Base-by-base conservation (phyloP, 2,113 vertebrate genomes). In the Upupa epops region DNA sequence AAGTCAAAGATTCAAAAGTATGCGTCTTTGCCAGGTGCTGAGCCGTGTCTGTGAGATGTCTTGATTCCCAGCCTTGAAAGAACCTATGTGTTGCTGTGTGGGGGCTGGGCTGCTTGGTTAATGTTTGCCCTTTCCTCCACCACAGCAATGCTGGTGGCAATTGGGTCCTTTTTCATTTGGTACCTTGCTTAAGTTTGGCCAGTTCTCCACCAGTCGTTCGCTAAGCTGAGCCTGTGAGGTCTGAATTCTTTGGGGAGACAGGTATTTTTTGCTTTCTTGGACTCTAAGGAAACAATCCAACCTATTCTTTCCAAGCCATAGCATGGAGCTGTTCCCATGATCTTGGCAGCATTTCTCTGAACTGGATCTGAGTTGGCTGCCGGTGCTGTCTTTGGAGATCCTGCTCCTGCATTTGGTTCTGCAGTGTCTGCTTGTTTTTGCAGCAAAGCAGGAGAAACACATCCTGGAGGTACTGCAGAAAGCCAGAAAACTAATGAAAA, bases 11-110 rank as follows among this genome's bases (percentile, higher is more conserved):
- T 14, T 40, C 26, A 52, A 70, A 80, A 5, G 26, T 4, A 34
- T 0, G 0, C n/a, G 20, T 25, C 68, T 65, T 49, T 31, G 49
- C 11, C 31, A 32, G 45, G 24, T 63, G 22, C 11, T 49, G 64
- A 70, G 75, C 83, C 28, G 1, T 0, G 7, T 31, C 64, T 66
- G 55, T 42, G 76, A 46, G 72, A 22, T 14, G 19, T 48, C 86
- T 61, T 54, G 12, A 40, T 59, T 49, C 68, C 55, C 25, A 24
- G 5, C 1, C 2, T n/a, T 76, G 73, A 83, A 70, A 40, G 1
- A 85, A 40, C 28, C 17, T 0, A 0, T 8, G 31, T 6, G 51
- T 15, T 5, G 5, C 52, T 48, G 48, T 1, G 9, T 0, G 5
- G 42, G 9, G 34, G 24, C 20, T 70, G 37, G 64, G 81, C n/a